Evolutionary conservation across 1,140 invertebrate genomes (phyloP), one percentile per base, ranked within the genome.

Genomic region (Galleria mellonella): DNA sequence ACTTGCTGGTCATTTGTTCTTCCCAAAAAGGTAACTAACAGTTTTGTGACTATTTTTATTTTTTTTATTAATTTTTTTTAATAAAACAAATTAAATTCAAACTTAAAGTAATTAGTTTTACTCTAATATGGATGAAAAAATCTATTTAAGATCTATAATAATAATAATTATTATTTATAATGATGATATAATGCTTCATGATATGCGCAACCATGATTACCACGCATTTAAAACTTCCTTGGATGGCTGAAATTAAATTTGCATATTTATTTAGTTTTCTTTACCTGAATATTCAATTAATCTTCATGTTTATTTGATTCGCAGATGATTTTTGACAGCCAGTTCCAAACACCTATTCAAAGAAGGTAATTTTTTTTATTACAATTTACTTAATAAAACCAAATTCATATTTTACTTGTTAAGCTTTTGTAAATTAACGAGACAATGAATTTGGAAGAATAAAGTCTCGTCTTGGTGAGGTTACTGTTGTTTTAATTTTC

Each of bases 201-300:
- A 84, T 41, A 72, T 71, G 72, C 67, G 73, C 74, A 82, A 84
- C 81, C 76, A 43, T 84, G 81, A 82, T 84, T 84, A 84, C 77
- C 69, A 82, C 64, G 74, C 81, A 84, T 84, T 82, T 70, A 56
- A 64, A 78, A 79, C 81, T 84, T 84, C 77, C 81, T 84, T 84
- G 81, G 77, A 84, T 84, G 77, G 77, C 81, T 84, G 78, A 82
- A 49, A 32, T 9, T 4, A 37, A 17, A 9, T n/a, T 17, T 37
- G n/a, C n/a, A n/a, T n/a, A n/a, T n/a, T n/a, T n/a, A n/a, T n/a
- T n/a, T n/a, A n/a, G 9, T 32, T 32, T 32, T 11, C 9, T 32
- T 6, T 8, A 8, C 0, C 30, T 32, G 2, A 23, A 23, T n/a
- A n/a, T n/a, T 9, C 9, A 12, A 12, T 38, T n/a, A n/a, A 38